A percentile compares a stretch with the other conserved stretches of the same genome.
phyloP scores from a whole-genome alignment of 64 coral and sea anemone genomes.

The Porites lutea region DNA sequence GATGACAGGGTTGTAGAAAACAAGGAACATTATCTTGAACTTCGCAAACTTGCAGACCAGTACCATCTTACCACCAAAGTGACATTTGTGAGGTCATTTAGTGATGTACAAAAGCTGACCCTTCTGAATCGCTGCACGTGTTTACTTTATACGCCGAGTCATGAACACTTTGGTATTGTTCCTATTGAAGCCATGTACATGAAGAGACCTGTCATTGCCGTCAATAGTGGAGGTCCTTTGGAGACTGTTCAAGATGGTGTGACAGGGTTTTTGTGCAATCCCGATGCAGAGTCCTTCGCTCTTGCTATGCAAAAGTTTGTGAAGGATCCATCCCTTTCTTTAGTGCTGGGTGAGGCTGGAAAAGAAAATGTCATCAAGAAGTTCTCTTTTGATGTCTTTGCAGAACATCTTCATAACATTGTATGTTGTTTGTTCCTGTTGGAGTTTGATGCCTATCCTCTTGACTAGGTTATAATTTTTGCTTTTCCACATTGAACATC shows the following conservation, averaged over 20 bases:
- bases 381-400: slow-evolving; percentile 99
- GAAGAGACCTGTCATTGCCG: slow-evolving; percentile 91
- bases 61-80: slow-evolving; percentile 81
- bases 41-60: slow-evolving; percentile 70
- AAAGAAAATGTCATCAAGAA: slow-evolving; percentile 78
- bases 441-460: slow-evolving; percentile 85
- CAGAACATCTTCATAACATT: slow-evolving; percentile 83
- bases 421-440: slow-evolving; percentile 94
- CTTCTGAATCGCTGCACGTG: slow-evolving; percentile 80
- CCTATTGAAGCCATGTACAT: slow-evolving; percentile 99
- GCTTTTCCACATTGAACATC: background rate
- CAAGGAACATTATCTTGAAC: slow-evolving; percentile 92
- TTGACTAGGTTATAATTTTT: slow-evolving; percentile 56
- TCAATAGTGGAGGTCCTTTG: slow-evolving; percentile 93
- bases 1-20: slow-evolving; percentile 96
- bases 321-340: slow-evolving; percentile 53
- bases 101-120: slow-evolving; percentile 89
- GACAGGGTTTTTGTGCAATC: slow-evolving; percentile 92
- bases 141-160: slow-evolving; percentile 92
- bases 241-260: slow-evolving; percentile 83
- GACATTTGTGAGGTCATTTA: slow-evolving; percentile 93
- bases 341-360: slow-evolving; percentile 77
- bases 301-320: slow-evolving; percentile 92
- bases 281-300: slow-evolving; percentile 93
- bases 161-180: slow-evolving; percentile 99